Conservation (phyloP, 2,797 vertebrate genomes). For the Lepilemur ruficaudatus region DNA sequence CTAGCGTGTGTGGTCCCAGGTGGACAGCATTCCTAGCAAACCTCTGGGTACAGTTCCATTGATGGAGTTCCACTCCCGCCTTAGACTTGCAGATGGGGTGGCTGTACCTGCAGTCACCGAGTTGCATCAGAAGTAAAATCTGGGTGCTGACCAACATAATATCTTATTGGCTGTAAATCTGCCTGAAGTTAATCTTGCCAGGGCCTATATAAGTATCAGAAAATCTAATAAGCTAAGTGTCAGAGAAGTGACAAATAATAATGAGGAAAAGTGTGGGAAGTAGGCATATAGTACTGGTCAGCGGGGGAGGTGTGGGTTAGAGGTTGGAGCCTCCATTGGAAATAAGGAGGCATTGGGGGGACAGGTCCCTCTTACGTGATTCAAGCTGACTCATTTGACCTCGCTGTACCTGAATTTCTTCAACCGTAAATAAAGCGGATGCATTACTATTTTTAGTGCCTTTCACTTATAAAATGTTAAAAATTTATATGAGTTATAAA, state of each 20-base stretch:
- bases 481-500: background rate
- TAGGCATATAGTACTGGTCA: rapidly evolving
- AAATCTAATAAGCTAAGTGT: background rate
- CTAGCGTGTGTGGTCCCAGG: rapidly evolving
- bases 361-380: rapidly evolving
- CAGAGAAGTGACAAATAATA: background rate
- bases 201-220: too few species aligned
- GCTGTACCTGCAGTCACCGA: background rate
- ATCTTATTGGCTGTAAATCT: background rate
- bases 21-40: rapidly evolving
- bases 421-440: background rate
- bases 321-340: rapidly evolving
- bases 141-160: background rate
- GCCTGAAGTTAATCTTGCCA: background rate
- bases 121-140: background rate
- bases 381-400: background rate
- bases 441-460: background rate
- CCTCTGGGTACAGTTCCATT: rapidly evolving
- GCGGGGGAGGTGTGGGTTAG: too few species aligned
- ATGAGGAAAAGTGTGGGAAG: background rate
- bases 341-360: rapidly evolving
- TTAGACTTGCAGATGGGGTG: background rate
- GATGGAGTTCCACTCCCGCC: background rate
- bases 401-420: background rate
- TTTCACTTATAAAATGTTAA: background rate